Base-by-base conservation (phyloP, 2,797 vertebrate species). In the Mormyrus hasselquistii region DNA sequence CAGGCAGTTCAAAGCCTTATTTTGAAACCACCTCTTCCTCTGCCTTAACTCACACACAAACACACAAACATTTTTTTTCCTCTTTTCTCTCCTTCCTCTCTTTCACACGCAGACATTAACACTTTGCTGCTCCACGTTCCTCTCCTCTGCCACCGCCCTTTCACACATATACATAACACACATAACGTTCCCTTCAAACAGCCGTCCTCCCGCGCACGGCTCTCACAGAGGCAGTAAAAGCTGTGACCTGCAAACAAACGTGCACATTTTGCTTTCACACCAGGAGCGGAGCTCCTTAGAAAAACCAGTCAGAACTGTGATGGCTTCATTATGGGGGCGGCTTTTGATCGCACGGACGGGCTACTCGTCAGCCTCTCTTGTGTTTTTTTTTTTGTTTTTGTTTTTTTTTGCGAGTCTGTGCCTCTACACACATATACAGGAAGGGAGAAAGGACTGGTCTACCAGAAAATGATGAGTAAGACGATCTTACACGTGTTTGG, bases 1-100 rank as follows among this genome's bases (percentile, higher is more conserved):
- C 95, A 93, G 91, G 89, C 90, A 90, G 93, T 94, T 96, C 93
- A 95, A 94, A 94, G 93, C 88, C 89, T 91, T 89, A 93, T 94
- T 94, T 92, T 93, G 92, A 93, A 91, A 92, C 93, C 94, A 95
- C 93, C 93, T 94, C 88, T 86, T 86, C 94, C 89, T 92, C 92
- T 93, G 93, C 92, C 92, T 92, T 90, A 94, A 92, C 47, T 29
- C 86, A 83, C 73, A 86, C 52, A 88, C 83, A 85, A 38, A 76
- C 65, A 89, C 88, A 47, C 41, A 52, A 73, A 62, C 88, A 76
- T 50, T 10, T 90, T 92, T 92, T 92, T 91, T 88, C 90, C 86
- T 92, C 90, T 49, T 34, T 52, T 55, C 49, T 79, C 22, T 73
- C 65, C 25, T 52, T 57, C 29, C 65, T 73, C 62, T 34, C 47